These are phyloP conservation scores for Heloderma charlesbogerti DNA, from an alignment of 2,113 vertebrate genomes.

Conservation along the genomic window DNA sequence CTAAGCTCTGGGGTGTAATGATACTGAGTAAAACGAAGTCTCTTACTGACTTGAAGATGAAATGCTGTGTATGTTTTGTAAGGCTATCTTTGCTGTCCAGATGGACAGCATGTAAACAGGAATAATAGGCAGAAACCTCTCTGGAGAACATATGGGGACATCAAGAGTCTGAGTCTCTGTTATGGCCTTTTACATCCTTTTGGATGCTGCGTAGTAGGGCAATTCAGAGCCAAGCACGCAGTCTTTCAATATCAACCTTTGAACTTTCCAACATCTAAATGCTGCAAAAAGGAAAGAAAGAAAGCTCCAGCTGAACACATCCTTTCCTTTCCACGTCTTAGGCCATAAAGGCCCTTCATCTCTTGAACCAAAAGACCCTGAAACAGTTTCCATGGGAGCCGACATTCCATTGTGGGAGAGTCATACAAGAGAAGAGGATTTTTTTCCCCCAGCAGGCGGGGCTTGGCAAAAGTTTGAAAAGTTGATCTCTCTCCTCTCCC, in stretches of 20 bases:
- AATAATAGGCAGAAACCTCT: background rate
- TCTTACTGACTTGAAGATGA: background rate
- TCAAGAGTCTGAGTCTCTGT: background rate
- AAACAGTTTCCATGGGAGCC: conserved; percentile 85
- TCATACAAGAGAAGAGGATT: conserved; percentile 77
- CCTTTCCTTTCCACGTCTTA: conserved; percentile 30
- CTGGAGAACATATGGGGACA: background rate
- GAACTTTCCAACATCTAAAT: background rate
- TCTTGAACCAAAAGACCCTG: conserved; percentile 70
- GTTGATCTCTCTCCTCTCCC: conserved; percentile 71
- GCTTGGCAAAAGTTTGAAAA: conserved; percentile 75
- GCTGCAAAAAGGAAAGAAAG: background rate
- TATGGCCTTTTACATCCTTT: background rate
- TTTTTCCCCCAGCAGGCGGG: conserved; percentile 63
- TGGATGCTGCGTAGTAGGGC: background rate
- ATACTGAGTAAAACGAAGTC: background rate
- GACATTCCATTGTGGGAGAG: conserved; percentile 87
- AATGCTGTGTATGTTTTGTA: background rate
- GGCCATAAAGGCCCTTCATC: conserved; percentile 62
- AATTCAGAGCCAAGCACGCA: background rate
- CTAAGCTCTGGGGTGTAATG: background rate
- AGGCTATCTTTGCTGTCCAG: background rate
- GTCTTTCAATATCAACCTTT: background rate
- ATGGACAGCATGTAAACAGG: too few relatives aligned
- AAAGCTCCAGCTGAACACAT: conserved; percentile 41